Base-by-base conservation (phyloP, 1,140 invertebrate genomes). In the Drosophila asahinai region DNA sequence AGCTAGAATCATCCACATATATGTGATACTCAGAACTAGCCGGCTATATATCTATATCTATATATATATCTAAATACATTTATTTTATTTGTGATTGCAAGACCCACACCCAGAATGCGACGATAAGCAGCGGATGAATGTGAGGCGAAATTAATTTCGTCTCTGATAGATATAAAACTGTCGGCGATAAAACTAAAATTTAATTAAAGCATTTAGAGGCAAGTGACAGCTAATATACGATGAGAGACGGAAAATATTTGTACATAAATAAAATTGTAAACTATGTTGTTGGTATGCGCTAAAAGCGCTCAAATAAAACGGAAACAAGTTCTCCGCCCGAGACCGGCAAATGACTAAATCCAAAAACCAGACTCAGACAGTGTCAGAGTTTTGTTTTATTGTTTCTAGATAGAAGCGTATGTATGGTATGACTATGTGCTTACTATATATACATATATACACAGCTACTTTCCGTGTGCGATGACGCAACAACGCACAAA, bases 401-500 rank as follows among this genome's bases (percentile, higher is more conserved):
- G 65, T 68, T 58, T 9, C 62, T 27, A 48, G 15, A 67, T 49
- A 58, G 33, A 43, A 9, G 47, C 17, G 51, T 45, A 42, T 47
- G 17, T 52, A 51, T 58, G 8, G 51, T 36, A 55, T 36, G 49
- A 2, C 27, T 70, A 47, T 47, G 25, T 66, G 25, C 52, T 54
- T 38, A 38, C 52, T 55, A 55, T 38, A 55, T 42, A 48, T 60
- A 17, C 42, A 33, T 17, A 54, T 62, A 59, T 54, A 63, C 60
- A 51, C 60, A 62, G 38, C 49, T 52, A 71, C 49, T 64, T 77
- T 87, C 80, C 73, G 77, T 70, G 40, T 48, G 59, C 73, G 83
- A 89, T 87, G 83, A 87, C 84, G 83, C 84, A 87, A 78, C 64
- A 77, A 80, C 76, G 81, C 70, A 80, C 60, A 68, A 76, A 65